Evolutionary conservation across 1,140 invertebrate genomes (phyloP), one percentile per base, ranked within the genome.

Genomic region (Telenomus remus): DNA sequence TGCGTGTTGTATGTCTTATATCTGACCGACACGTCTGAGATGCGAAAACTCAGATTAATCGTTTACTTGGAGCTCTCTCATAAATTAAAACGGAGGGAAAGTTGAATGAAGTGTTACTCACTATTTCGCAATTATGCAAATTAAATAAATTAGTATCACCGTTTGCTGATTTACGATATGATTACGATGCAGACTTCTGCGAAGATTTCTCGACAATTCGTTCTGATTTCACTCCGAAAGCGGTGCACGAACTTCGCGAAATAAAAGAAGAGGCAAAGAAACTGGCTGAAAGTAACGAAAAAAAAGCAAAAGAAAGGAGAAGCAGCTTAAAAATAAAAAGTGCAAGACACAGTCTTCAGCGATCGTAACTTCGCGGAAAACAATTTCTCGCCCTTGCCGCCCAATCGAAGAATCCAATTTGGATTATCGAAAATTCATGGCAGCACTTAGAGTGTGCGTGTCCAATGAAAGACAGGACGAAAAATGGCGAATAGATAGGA

Each of bases 361-460:
- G 59, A 66, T 75, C 77, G 72, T 75, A 79, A 79, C 76, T 75
- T 79, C 53, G 71, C 53, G 66, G 60, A 71, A 79, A 79, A 79
- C 77, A 79, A 79, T 79, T 79, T 79, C 72, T 79, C 66, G 72
- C 64, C 74, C 68, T 61, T 50, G 19, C 60, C 60, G 53, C 68
- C 75, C 82, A 80, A 81, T 83, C 76, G 79, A 66, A 72, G 81
- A 84, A 83, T 84, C 78, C 83, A 84, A 84, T 85, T 83, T 83
- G 82, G 83, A 84, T 84, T 83, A 85, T 85, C 81, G 84, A 85
- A 84, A 85, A 85, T 85, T 85, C 84, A 84, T 84, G 81, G 81
- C 54, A 63, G 68, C 77, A 73, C 72, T 79, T 79, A 74, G 79
- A 77, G 74, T 76, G 72, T 78, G 60, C 53, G 56, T 71, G 79